Base-by-base conservation (phyloP, 2,888 invertebrate genomes). In the Lagria hirta region DNA sequence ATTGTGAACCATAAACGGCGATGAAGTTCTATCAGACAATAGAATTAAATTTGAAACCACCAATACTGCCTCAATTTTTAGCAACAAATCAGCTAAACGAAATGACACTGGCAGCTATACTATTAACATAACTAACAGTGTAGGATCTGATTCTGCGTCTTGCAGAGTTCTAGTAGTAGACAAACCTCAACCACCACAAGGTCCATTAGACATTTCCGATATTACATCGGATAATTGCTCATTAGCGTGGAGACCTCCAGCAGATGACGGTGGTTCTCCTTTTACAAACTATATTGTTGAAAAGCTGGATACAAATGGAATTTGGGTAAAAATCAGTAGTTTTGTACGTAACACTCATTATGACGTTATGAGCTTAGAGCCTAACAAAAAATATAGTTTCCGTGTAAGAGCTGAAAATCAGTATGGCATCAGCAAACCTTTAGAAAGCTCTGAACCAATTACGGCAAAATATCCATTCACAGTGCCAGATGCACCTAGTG, bases 321-420 rank as follows among this genome's bases (percentile, higher is more conserved):
- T 85, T 45, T 95, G 94, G 94, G 77, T 82, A 3, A 93, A 93
- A 73, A 82, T 90, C 7, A 90, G 91, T 57, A 92, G 93, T 52
- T 95, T 96, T 71, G 93, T 91, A 0, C 84, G 97, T 48, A 88
- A 84, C 65, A 90, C 91, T 38, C 89, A 88, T 60, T 97, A 95
- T 71, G 95, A 97, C 66, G 94, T 95, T 1, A 90, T 94, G 80
- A 94, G 95, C n/a, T 73, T 98, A 43, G 92, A 93, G 65, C 86
- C 92, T 21, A 91, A 88, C 70, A 82, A 80, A 62, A 88, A 88
- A 63, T 99, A 99, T 73, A 86, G 86, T 67, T 99, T 99, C 84
- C 82, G 99, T 37, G 86, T 99, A 1, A 83, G 93, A 29, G 98
- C 99, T 11, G 99, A 99, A 73, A 99, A 99, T 74, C 97, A 97